A percentile compares a stretch with the other conserved stretches of the same genome.
Evolutionary conservation across 1,140 invertebrate species (phyloP).

Genomic region (Pygmarrhopalites habei): DNA sequence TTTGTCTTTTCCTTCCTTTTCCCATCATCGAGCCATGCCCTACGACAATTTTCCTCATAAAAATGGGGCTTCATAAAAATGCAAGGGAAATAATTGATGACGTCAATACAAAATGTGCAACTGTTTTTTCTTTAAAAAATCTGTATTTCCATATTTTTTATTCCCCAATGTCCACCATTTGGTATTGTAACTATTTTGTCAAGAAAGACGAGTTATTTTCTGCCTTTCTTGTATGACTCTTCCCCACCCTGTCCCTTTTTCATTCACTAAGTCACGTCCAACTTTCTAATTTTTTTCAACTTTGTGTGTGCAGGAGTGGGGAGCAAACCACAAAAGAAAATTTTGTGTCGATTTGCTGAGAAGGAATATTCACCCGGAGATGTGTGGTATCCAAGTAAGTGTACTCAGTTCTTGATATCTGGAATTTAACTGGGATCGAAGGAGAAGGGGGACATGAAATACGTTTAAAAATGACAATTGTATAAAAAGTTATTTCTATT

Average conservation of each 20-base stretch:
- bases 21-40: too few species aligned
- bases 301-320: neutral
- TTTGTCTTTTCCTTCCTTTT: too few species aligned
- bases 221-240: too few species aligned
- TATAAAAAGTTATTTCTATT: too few species aligned
- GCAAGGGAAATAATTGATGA: neutral
- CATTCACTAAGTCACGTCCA: neutral
- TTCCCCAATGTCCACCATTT: neutral
- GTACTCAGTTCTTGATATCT: neutral
- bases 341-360: slow-evolving; percentile 24
- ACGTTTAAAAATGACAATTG: too few species aligned
- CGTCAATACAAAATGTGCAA: neutral
- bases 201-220: neutral
- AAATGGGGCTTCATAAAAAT: neutral
- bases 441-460: too few species aligned
- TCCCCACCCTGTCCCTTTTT: neutral
- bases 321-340: slow-evolving; percentile 15
- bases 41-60: too few species aligned
- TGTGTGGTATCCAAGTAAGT: slow-evolving; percentile 36
- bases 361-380: slow-evolving; percentile 37
- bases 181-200: neutral
- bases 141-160: neutral
- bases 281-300: neutral
- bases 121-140: neutral
- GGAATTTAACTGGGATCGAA: too few species aligned